Evolutionary conservation across 2,113 vertebrate genomes (phyloP).

Genomic region (Poecile atricapillus): DNA sequence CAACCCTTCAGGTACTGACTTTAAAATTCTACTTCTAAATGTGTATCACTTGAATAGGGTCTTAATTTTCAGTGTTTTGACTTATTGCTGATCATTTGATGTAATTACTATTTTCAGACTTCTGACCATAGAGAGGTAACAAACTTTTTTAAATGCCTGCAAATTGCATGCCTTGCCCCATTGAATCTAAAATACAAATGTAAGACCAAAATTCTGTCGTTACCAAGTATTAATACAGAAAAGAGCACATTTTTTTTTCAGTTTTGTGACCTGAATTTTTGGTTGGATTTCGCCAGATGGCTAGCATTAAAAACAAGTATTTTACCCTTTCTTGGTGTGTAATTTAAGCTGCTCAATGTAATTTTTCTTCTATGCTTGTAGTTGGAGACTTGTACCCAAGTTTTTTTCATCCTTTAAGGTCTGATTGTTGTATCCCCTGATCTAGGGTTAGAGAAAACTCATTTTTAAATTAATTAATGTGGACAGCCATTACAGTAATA

Average conservation of each 20-base stretch:
- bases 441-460: not conserved
- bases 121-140: not conserved
- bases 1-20: constrained; percentile 85
- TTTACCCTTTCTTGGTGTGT: not conserved
- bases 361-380: not conserved
- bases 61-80: not conserved
- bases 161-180: not conserved
- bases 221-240: not conserved
- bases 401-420: not conserved
- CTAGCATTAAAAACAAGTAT: not conserved
- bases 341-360: not conserved
- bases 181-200: not conserved
- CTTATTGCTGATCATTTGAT: not conserved
- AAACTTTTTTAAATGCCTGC: not conserved
- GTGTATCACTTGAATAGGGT: not conserved
- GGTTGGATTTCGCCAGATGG: not conserved
- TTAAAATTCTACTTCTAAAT: not conserved
- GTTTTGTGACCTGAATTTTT: not conserved
- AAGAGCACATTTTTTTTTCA: not conserved
- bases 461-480: not conserved
- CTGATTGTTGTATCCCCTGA: not conserved
- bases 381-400: not conserved
- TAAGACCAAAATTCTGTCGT: not conserved
- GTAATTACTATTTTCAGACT: not conserved
- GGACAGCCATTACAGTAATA: not conserved